Percentiles rank a stretch among this genome's conserved stretches.
Evolutionary conservation across 1,140 invertebrate species (phyloP).

Genomic region (Antheraea mylitta): DNA sequence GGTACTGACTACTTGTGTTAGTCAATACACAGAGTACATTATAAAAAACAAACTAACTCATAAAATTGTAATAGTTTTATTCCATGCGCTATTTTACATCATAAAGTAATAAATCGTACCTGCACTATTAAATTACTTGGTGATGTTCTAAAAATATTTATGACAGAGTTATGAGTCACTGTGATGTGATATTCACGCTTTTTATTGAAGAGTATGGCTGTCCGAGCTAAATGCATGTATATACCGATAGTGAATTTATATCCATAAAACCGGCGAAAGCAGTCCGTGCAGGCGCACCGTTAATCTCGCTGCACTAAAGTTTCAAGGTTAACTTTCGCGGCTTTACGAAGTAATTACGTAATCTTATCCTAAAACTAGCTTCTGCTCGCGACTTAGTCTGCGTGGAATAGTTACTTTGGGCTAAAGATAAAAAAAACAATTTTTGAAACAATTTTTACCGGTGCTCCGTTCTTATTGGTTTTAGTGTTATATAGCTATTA

Average conservation of each 20-base stretch:
- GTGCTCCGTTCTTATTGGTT: no score
- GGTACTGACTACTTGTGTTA: no score
- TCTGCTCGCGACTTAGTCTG: no score
- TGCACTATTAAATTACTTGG: constrained; percentile 23
- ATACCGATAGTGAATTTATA: constrained; percentile 22
- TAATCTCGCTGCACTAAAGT: constrained; percentile 47
- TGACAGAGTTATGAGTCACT: constrained; percentile 45
- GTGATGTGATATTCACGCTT: constrained; percentile 25
- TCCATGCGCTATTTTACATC: background rate
- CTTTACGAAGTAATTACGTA: constrained; percentile 1
- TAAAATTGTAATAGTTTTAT: constrained; percentile 1
- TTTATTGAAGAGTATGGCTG: constrained; percentile 20
- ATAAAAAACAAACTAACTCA: background rate
- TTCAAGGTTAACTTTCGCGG: constrained; percentile 68
- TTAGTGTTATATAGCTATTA: no score
- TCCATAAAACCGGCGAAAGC: constrained; percentile 52
- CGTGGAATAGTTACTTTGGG: no score
- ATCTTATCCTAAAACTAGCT: background rate
- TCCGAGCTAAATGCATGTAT: constrained; percentile 11
- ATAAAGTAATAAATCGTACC: constrained; percentile 12
- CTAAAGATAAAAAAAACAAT: no score
- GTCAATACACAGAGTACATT: no score
- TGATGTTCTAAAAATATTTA: constrained; percentile 64
- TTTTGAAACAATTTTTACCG: no score
- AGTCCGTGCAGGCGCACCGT: constrained; percentile 38